Evolutionary conservation across 2,888 invertebrate genomes (phyloP), one percentile per base, ranked within the genome.

Genomic region (Scrobipalpa atriplicella): DNA sequence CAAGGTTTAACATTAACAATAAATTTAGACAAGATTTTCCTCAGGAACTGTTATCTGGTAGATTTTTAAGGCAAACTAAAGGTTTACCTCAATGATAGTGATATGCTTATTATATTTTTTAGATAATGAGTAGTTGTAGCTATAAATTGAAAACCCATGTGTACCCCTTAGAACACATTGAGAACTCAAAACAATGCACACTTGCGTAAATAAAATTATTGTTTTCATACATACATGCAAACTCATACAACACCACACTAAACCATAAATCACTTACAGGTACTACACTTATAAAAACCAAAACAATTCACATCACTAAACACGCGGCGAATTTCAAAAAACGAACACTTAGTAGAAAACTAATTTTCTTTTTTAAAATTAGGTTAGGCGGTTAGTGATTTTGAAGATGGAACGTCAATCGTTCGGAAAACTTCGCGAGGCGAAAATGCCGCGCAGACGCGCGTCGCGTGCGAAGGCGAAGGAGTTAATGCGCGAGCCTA

Each of bases 401-500:
- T 76, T 69, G 65, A 69, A 69, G 66, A 67, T 68, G 70, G 71
- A 71, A 70, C 68, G 68, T 67, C 71, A 67, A 18, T 58, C 68
- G 72, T 76, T 78, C 77, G 77, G 73, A 75, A 77, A 77, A 77
- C 72, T 71, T 84, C 84, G 67, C 73, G 74, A 77, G 85, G 88
- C 85, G 87, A 85, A 86, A 83, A 76, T 78, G 81, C 82, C 87
- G 87, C 85, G 71, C 65, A 70, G 77, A 84, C 89, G 90, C 83
- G 90, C 89, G 90, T 86, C 89, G 89, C 89, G 88, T 86, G 87
- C 84, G 71, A 72, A 75, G 82, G 72, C 85, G 81, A 71, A 72
- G 79, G 78, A 81, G 85, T 81, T 77, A 87, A 86, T 90, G 89
- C 83, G 83, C 82, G 83, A 74, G 79, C 79, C 77, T 82, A 82